Evolutionary conservation across 2,888 invertebrate species (phyloP).

Genomic region (Plutella xylostella): DNA sequence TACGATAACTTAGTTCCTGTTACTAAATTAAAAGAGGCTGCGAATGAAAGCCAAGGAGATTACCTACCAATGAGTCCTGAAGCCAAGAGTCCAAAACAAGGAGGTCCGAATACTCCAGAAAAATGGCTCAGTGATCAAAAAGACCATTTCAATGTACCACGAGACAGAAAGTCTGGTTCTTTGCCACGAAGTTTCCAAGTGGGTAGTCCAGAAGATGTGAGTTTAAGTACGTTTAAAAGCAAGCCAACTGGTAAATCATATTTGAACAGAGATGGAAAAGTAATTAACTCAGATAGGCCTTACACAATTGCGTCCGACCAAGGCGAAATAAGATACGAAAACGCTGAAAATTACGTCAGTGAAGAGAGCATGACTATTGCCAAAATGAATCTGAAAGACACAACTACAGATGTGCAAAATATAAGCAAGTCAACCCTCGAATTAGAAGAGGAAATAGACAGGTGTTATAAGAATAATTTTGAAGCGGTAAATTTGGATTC

Average conservation of each 20-base stretch:
- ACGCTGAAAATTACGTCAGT: constrained; percentile 71
- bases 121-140: constrained; percentile 80
- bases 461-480: constrained; percentile 62
- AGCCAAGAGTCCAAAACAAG: constrained; percentile 65
- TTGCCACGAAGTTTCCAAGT: constrained; percentile 83
- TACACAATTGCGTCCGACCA: constrained; percentile 80
- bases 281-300: constrained; percentile 73
- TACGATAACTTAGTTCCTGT: constrained; percentile 52
- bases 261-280: constrained; percentile 71
- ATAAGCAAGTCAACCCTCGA: constrained; percentile 62
- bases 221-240: constrained; percentile 49
- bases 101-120: constrained; percentile 73
- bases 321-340: constrained; percentile 75
- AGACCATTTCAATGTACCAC: constrained; percentile 75
- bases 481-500: constrained; percentile 44
- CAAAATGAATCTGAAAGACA: constrained; percentile 33
- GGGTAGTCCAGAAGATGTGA: constrained; percentile 59
- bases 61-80: constrained; percentile 58
- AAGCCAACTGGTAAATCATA: constrained; percentile 62
- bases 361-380: constrained; percentile 58
- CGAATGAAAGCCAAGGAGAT: constrained; percentile 34
- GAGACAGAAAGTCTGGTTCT: constrained; percentile 79
- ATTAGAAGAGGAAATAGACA: constrained; percentile 61
- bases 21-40: constrained; percentile 42
- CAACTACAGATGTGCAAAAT: constrained; percentile 41